Percentiles rank a stretch among this genome's conserved stretches.
Conservation (phyloP, 1,140 invertebrate species). For the Caligus rogercresseyi region DNA sequence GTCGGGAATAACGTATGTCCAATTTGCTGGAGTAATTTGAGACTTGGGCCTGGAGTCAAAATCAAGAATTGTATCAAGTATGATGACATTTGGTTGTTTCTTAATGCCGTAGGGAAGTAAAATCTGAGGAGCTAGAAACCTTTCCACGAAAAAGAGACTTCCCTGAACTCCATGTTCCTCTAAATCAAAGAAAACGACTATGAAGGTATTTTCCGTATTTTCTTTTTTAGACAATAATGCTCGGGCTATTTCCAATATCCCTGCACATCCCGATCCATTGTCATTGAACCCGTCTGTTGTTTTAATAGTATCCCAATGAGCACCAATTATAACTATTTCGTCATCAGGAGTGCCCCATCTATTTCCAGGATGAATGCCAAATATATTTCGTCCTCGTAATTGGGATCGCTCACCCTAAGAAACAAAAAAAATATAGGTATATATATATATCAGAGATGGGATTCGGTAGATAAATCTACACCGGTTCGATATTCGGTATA, state of each 20-base stretch:
- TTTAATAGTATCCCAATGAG: conserved; percentile 31
- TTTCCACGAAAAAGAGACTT: neutral
- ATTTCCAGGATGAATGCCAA: conserved; percentile 29
- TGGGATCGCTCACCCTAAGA: no score
- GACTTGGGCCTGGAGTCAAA: neutral
- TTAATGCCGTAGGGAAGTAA: neutral
- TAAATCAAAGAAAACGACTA: conserved; percentile 33
- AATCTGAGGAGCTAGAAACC: neutral
- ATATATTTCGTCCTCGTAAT: conserved; percentile 31
- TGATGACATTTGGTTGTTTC: neutral
- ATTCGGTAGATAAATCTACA: no score
- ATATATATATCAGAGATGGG: no score
- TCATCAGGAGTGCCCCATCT: conserved; percentile 28
- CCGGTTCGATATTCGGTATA: no score
- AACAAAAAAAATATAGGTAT: no score
- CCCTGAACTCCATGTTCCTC: conserved; percentile 28
- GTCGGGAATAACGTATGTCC: neutral
- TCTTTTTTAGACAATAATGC: conserved; percentile 27
- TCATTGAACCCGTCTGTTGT: conserved; percentile 28
- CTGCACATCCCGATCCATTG: conserved; percentile 32
- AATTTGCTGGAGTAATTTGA: neutral
- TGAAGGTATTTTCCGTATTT: conserved; percentile 26
- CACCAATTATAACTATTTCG: conserved; percentile 30
- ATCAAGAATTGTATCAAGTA: neutral
- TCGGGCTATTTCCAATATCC: conserved; percentile 30